A percentile compares a stretch with the other conserved stretches of the same genome.
These are phyloP conservation scores for Heliconius hortense DNA, from an alignment of 2,888 invertebrate genomes.

Conservation along the genomic window DNA sequence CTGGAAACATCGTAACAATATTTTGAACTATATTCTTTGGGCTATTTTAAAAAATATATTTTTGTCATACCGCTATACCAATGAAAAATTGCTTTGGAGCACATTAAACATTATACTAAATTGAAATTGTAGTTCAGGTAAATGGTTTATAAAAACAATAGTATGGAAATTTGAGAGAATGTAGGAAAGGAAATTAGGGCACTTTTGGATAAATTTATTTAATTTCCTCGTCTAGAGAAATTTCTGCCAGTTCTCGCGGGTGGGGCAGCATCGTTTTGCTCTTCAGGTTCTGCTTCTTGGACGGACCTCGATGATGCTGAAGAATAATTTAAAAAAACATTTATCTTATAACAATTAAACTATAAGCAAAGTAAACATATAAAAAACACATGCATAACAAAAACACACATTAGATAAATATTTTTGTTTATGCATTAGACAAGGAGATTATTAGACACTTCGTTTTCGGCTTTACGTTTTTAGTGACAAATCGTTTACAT, in stretches of 20 bases:
- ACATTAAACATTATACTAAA: neutral
- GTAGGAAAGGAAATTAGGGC: neutral
- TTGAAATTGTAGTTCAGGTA: neutral
- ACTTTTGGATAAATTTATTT: neutral
- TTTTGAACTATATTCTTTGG: constrained; percentile 21
- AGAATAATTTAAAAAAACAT: constrained; percentile 5
- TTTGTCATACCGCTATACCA: neutral
- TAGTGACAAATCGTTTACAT: neutral
- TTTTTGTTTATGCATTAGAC: neutral
- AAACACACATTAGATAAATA: neutral
- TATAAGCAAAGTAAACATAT: neutral
- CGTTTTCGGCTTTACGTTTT: neutral
- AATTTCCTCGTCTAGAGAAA: constrained; percentile 59
- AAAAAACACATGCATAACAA: neutral
- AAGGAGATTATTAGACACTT: neutral
- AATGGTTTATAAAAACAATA: neutral
- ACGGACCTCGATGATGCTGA: constrained; percentile 65
- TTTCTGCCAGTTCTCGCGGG: constrained; percentile 57
- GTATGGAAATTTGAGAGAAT: neutral
- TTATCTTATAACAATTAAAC: neutral
- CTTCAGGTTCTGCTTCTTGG: constrained; percentile 63
- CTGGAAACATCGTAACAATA: neutral
- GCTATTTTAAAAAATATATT: neutral
- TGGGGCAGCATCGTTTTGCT: constrained; percentile 61
- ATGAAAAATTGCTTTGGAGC: neutral